Evolutionary conservation across 2,888 invertebrate genomes (phyloP).

Genomic region (Eristalinus sepulchralis): DNA sequence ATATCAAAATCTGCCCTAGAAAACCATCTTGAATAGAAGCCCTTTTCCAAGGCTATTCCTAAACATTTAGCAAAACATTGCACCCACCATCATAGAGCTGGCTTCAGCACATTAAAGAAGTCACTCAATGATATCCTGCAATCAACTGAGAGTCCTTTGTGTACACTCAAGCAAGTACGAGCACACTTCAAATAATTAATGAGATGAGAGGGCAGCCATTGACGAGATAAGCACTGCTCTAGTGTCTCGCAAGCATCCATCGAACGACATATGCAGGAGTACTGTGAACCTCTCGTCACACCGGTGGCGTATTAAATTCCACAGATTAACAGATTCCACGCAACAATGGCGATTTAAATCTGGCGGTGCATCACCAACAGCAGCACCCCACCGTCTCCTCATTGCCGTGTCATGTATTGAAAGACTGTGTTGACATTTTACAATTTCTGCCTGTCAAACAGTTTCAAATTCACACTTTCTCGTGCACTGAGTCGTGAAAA

Average conservation of each 20-base stretch:
- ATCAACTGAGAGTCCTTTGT: conserved; percentile 4
- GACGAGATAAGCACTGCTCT: conserved; percentile 21
- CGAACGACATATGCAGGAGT: conserved; percentile 38
- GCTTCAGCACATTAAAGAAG: conserved; percentile 10
- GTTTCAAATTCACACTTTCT: conserved; percentile 66
- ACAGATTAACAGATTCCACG: conserved; percentile 49
- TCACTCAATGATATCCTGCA: conserved; percentile 19
- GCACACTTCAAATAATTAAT: conserved; percentile 51
- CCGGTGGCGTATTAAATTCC: conserved; percentile 40
- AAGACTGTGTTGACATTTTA: conserved; percentile 70
- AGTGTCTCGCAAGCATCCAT: not conserved
- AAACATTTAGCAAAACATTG: not conserved
- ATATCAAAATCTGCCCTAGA: not conserved
- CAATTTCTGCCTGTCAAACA: conserved; percentile 64
- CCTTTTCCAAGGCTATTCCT: not conserved
- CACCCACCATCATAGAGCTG: too few relatives aligned
- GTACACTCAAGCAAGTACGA: conserved; percentile 16
- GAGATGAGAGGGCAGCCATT: conserved; percentile 22
- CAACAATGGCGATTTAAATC: conserved; percentile 51
- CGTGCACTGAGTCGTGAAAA: conserved; percentile 43
- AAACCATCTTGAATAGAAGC: not conserved
- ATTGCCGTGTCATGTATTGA: conserved; percentile 31
- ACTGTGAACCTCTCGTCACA: not conserved
- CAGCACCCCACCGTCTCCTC: not conserved
- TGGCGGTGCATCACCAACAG: conserved; percentile 24